Percentiles rank a stretch among this genome's conserved stretches.
Evolutionary conservation across 2,888 invertebrate genomes (phyloP).

Genomic region (Cataglyphis albicans): DNA sequence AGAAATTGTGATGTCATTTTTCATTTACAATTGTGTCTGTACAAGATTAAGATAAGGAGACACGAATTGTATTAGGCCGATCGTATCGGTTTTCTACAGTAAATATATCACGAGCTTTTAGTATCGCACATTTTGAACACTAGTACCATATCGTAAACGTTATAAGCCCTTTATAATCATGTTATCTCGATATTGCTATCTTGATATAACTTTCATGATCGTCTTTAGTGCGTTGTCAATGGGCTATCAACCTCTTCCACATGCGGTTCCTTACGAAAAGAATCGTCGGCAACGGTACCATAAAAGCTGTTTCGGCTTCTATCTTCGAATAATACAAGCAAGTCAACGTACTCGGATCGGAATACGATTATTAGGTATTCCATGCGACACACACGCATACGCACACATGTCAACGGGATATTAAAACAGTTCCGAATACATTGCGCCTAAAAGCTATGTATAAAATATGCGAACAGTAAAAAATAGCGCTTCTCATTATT

Average conservation of each 20-base stretch:
- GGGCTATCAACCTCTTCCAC: neutral
- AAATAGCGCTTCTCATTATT: neutral
- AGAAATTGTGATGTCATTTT: constrained; percentile 1
- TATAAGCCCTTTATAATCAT: neutral
- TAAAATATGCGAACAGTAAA: constrained; percentile 7
- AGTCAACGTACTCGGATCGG: constrained; percentile 8
- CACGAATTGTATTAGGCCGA: neutral
- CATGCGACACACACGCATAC: neutral
- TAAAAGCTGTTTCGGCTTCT: constrained; percentile 10
- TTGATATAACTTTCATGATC: constrained; percentile 16
- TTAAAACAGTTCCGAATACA: neutral
- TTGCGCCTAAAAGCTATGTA: neutral
- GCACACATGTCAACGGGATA: neutral
- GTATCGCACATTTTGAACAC: neutral
- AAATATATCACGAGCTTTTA: neutral
- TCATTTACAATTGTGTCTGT: neutral
- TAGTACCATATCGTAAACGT: neutral
- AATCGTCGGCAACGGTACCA: neutral
- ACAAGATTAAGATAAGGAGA: constrained; percentile 35
- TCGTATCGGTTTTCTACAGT: neutral
- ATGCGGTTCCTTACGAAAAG: neutral
- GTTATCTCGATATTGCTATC: constrained; percentile 34
- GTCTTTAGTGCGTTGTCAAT: neutral
- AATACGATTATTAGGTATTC: constrained; percentile 18
- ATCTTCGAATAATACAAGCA: neutral